Base-by-base conservation (phyloP, 2,888 invertebrate genomes). In the Byasa hedistus region DNA sequence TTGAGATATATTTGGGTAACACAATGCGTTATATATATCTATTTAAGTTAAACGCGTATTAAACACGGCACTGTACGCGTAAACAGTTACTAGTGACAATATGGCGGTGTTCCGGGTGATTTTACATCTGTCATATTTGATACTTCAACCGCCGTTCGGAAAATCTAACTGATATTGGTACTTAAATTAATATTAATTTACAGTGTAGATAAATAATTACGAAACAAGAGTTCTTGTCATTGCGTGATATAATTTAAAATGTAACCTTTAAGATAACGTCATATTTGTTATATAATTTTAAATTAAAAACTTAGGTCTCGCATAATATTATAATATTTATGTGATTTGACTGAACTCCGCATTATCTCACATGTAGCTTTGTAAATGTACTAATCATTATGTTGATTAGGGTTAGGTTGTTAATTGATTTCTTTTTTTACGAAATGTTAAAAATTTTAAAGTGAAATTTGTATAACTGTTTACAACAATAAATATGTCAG, bases 291-390 rank as follows among this genome's bases (percentile, higher is more conserved):
- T 77, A 76, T 75, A 73, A 74, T 76, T 68, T 70, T 73, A 68
- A 64, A 69, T 69, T 71, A 71, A 71, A 69, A 72, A 76, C 71
- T 68, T 70, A 73, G 72, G 74, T 75, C 73, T 71, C 75, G 75
- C 76, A 76, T 79, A 76, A 75, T 78, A 72, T 79, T 72, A 70
- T 64, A 67, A 68, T 63, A 39, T 19, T 74, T 76, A 74, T 84
- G 83, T 86, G 84, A 84, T 83, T 85, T 87, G 89, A 89, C 91
- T 91, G 89, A 91, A 89, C 90, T 90, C 91, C 89, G 79, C 74
- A 80, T 77, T 80, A 82, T 83, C 79, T 84, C 81, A 81, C 76
- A 59, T 75, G 67, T 72, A 68, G 76, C 76, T 78, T 78, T 84
- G 79, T 82, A 76, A 73, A 77, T 83, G 80, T 83, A 78, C 76